Evolutionary conservation across 1,140 invertebrate genomes (phyloP).

Genomic region (Adelges cooleyi): DNA sequence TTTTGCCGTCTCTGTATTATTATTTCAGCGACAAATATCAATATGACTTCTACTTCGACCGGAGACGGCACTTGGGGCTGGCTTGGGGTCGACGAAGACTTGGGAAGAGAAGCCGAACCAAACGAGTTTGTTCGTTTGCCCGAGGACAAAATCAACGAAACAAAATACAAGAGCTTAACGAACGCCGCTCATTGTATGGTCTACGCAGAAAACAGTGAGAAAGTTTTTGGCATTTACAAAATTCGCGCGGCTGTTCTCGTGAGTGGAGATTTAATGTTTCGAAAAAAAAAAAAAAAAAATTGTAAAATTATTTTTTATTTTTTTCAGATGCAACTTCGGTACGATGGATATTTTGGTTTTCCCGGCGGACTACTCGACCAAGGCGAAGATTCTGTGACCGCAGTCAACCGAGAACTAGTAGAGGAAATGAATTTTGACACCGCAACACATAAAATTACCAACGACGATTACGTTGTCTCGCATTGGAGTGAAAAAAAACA

Average conservation of each 20-base stretch:
- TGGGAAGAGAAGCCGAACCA: conserved; percentile 29
- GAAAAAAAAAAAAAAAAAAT: background rate
- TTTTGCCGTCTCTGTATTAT: no score
- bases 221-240: conserved; percentile 34
- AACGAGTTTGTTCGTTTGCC: conserved; percentile 30
- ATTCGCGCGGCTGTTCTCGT: conserved; percentile 34
- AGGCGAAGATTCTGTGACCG: conserved; percentile 39
- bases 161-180: conserved; percentile 29
- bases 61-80: conserved; percentile 33
- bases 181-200: conserved; percentile 36
- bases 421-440: conserved; percentile 46
- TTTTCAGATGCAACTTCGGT: conserved; percentile 46
- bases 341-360: conserved; percentile 50
- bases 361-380: conserved; percentile 45
- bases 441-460: conserved; percentile 30
- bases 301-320: background rate
- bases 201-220: conserved; percentile 32
- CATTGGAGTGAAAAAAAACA: conserved; percentile 36
- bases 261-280: conserved; percentile 19
- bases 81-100: conserved; percentile 32
- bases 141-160: conserved; percentile 28
- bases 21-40: conserved; percentile 2
- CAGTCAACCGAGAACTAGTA: conserved; percentile 43
- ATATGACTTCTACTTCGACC: conserved; percentile 18
- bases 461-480: conserved; percentile 32